Base-by-base conservation (phyloP, 2,888 invertebrate species). In the Cylloceria caligata region DNA sequence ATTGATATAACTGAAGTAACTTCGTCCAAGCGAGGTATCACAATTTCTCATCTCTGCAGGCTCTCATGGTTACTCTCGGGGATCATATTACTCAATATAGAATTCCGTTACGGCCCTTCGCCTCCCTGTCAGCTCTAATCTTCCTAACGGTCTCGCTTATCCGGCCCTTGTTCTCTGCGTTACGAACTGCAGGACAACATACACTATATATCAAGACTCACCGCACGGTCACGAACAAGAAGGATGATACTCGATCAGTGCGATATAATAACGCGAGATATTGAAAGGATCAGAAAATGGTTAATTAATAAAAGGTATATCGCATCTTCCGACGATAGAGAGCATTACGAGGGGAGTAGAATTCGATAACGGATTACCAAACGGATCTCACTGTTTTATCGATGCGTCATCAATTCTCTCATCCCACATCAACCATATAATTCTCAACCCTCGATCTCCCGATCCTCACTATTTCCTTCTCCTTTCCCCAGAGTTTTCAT, bases 221-320 rank as follows among this genome's bases (percentile, higher is more conserved):
- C 36, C 27, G 27, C 30, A 13, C 39, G 52, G 42, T 36, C 27
- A 16, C 52, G 21, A 68, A 39, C 13, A 36, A n/a, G 24, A 65
- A 9, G 62, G 62, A 64, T 64, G 73, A 68, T 76, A 73, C 55
- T 55, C 72, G 68, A 77, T 69, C 49, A 67, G 67, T 60, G 62
- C 36, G 71, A 68, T 36, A 75, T 60, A 75, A 82, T 72, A 71
- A 75, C 71, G 60, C 42, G 75, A 52, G 45, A 49, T 36, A 67
- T 74, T 34, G 78, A 78, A 69, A 77, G 45, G 74, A 55, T 42
- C 69, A 69, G 71, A 67, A 11, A 69, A 60, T 67, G 62, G 57
- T 74, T 81, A 74, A 80, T 80, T 77, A 80, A 80, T 77, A 62
- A 80, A 83, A 30, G 72, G 57, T 55, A 60, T 30, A 76, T 83